These are phyloP conservation scores for Mus caroli DNA, from an alignment of 2,797 vertebrate genomes.

Conservation along the genomic window DNA sequence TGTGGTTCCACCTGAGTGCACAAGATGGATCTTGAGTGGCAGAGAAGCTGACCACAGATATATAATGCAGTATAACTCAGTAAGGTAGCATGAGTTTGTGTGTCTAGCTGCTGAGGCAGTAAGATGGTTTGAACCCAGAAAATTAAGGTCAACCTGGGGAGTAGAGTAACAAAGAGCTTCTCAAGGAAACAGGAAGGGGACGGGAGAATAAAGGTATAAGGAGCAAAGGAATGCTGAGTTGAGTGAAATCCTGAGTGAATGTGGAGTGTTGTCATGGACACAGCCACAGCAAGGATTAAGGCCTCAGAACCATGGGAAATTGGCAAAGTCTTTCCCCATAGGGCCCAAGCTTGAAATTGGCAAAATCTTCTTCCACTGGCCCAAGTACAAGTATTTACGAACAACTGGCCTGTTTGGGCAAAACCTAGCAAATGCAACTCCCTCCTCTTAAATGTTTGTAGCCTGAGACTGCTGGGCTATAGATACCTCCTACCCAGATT, in stretches of 20 bases:
- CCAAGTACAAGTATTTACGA: not conserved
- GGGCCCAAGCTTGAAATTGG: not conserved
- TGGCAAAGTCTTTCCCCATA: not conserved
- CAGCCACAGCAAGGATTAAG: not conserved
- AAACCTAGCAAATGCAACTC: not conserved
- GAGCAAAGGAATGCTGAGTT: not conserved
- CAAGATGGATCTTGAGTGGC: not conserved
- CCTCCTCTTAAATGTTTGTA: not conserved
- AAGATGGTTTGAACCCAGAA: not conserved
- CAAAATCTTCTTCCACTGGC: not conserved
- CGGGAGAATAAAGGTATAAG: not conserved
- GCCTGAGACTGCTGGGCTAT: not conserved
- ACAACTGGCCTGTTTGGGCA: not conserved
- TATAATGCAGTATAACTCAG: not conserved
- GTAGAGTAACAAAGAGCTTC: not conserved
- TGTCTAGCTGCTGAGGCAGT: not conserved
- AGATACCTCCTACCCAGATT: not conserved
- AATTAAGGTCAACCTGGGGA: not conserved
- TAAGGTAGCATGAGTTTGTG: not conserved
- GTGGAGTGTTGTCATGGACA: not conserved
- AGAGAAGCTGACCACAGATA: conserved; percentile 31
- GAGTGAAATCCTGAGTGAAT: not conserved
- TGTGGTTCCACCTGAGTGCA: not conserved
- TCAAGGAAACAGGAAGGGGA: not conserved
- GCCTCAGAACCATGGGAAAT: not conserved